Base-by-base conservation (phyloP, 92 coral and sea anemone species). In the Porites divaricata region DNA sequence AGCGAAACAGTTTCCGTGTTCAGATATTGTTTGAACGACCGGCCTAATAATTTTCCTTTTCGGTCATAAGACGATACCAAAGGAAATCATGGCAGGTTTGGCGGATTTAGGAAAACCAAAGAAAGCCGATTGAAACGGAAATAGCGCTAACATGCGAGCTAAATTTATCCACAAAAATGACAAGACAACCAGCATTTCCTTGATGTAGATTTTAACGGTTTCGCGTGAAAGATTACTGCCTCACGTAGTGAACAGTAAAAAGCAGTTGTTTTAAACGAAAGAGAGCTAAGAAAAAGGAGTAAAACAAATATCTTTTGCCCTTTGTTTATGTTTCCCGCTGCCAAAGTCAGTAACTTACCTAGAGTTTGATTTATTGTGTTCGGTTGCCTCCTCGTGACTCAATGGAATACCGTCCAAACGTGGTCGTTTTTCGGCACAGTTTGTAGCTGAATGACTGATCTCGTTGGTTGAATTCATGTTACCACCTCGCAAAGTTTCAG, bases 361-460 rank as follows among this genome's bases (percentile, higher is more conserved):
- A 3, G 86, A 82, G 79, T 72, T 82, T 15, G 79, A 23, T 16
- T 82, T 82, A 79, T 24, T 72, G 63, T 82, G 86, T 16, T 82
- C 86, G 21, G 26, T 84, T 26, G 75, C 58, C 21, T 84, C 88
- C 12, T 82, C 86, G 86, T 82, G 86, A 82, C 78, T 72, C 63
- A 82, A 19, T 23, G 86, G 86, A 21, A 82, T 53, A 1, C 85
- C 52, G 76, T 80, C 85, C 13, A 80, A 26, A 22, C 76, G 25
- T 1, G 75, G 68, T 9, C 85, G 67, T 56, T 69, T 80, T 22
- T 80, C 85, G 49, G 54, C 6, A 58, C 59, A 69, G 76, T 80
- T 58, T 80, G 58, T 22, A 49, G 50, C 20, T 45, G 61, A 45
- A 7, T 64, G 61, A 23, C 50, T 35, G 45, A 35, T 51, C 7